Percentiles rank a stretch among this genome's conserved stretches.
phyloP scores from a whole-genome alignment of 2,888 invertebrate species.

The Stenchaetothrips biformis region DNA sequence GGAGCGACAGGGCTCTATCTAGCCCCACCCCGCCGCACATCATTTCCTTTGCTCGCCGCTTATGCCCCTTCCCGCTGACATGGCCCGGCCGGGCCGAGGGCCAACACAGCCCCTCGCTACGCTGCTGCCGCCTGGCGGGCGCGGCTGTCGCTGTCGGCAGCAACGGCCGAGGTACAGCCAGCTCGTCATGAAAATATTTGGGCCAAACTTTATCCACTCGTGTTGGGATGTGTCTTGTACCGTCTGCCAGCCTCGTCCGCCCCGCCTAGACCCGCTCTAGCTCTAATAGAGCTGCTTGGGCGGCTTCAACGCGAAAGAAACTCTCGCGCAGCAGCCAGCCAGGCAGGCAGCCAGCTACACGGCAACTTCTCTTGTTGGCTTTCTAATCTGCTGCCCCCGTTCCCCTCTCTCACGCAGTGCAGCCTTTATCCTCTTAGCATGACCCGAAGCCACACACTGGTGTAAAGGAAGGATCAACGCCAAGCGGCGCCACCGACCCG shows the following conservation, averaged over 20 bases:
- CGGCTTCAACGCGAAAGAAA: not conserved
- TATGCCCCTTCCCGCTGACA: no score
- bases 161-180: not conserved
- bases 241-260: not conserved
- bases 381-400: not conserved
- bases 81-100: no score
- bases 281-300: not conserved
- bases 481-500: no score
- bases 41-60: no score
- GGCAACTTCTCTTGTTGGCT: not conserved
- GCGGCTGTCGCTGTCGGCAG: no score
- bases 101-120: no score
- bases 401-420: not conserved
- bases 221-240: not conserved
- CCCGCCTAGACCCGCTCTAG: not conserved
- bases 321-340: not conserved
- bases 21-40: no score
- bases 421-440: constrained; percentile 4
- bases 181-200: not conserved
- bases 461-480: no score
- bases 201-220: not conserved
- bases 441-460: not conserved
- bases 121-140: no score
- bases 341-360: not conserved
- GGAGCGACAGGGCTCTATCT: no score